Evolutionary conservation across 2,888 invertebrate species (phyloP).

Genomic region (Cephus spinipes): DNA sequence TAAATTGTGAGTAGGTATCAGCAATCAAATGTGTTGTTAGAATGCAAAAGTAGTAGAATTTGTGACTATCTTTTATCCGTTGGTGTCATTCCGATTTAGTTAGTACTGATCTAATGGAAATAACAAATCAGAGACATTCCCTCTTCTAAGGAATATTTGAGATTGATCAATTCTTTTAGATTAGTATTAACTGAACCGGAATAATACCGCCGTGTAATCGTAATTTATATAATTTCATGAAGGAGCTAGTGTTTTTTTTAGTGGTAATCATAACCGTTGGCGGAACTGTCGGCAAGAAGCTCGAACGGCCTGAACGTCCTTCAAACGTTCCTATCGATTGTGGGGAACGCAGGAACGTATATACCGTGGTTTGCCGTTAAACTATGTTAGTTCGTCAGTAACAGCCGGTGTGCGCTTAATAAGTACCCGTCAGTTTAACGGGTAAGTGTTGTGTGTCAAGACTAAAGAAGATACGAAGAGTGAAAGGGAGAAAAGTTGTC

Average conservation of each 20-base stretch:
- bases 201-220: too few species aligned
- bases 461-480: neutral
- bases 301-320: conserved; percentile 38
- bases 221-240: too few species aligned
- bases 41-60: neutral
- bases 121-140: too few species aligned
- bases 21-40: neutral
- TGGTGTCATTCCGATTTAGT: too few species aligned
- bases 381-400: conserved; percentile 42
- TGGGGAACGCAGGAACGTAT: conserved; percentile 22
- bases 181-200: too few species aligned
- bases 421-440: neutral
- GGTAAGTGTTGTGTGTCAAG: neutral
- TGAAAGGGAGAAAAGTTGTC: neutral
- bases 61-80: neutral
- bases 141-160: too few species aligned
- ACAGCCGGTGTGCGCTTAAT: conserved; percentile 20
- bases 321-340: conserved; percentile 53
- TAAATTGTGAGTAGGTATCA: neutral
- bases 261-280: neutral
- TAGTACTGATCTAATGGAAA: too few species aligned
- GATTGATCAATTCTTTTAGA: too few species aligned
- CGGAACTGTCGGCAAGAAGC: neutral
- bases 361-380: conserved; percentile 33
- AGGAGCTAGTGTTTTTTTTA: neutral